Conservation (phyloP, 2,797 vertebrate genomes). For the Lepus oiostolus region DNA sequence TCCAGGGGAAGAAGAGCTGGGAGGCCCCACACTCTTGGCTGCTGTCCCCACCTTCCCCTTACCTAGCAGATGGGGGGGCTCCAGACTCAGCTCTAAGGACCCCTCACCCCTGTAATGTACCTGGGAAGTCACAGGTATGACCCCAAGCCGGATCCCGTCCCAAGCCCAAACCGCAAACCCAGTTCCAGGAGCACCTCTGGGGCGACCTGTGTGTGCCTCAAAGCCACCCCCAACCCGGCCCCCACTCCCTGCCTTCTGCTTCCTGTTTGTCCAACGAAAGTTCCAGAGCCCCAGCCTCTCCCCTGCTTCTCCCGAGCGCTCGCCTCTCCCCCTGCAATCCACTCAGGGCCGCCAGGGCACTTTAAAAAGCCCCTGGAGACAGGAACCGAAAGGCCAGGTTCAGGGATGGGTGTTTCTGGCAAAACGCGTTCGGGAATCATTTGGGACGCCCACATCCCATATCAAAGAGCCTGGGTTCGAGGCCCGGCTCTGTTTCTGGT, state of each 20-base stretch:
- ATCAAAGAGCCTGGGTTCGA: too few species aligned
- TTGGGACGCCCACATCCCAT: too few species aligned
- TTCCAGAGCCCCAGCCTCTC: neutral
- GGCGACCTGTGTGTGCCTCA: neutral
- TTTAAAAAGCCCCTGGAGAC: too few species aligned
- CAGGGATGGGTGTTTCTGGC: too few species aligned
- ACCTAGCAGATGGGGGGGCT: neutral
- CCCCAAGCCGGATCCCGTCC: neutral
- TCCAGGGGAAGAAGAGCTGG: neutral
- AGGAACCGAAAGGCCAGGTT: too few species aligned
- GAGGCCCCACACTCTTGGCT: neutral
- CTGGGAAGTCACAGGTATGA: neutral
- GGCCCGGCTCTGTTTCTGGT: too few species aligned
- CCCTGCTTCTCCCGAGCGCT: too few species aligned
- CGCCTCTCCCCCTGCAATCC: too few species aligned
- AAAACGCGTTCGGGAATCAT: too few species aligned
- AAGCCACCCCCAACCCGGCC: neutral
- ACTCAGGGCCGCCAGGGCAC: too few species aligned
- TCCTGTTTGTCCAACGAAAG: neutral
- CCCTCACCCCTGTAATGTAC: accelerated
- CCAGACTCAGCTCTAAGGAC: neutral
- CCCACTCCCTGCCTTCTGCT: too few species aligned
- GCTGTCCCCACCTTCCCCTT: neutral
- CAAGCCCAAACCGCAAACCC: neutral
- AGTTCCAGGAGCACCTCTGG: neutral